Percentiles rank a stretch among this genome's conserved stretches.
These are phyloP conservation scores for Pachyuromys duprasi DNA, from an alignment of 2,797 vertebrate species.

Conservation along the genomic window DNA sequence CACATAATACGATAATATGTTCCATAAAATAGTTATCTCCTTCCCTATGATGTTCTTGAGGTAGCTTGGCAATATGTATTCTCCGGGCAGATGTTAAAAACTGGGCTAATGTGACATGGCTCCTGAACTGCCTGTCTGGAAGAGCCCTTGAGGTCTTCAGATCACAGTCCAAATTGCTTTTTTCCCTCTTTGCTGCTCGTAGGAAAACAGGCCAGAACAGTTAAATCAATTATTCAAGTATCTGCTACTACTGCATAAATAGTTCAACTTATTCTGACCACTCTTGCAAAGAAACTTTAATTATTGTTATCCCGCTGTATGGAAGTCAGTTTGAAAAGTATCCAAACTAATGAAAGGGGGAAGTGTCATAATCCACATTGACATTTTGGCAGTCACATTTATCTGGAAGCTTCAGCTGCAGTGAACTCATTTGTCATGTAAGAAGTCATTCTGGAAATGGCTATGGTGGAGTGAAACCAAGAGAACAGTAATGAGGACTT, in stretches of 20 bases:
- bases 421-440: not conserved
- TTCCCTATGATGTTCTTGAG: not conserved
- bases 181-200: not conserved
- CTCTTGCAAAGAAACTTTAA: not conserved
- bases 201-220: not conserved
- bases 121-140: not conserved
- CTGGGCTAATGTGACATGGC: not conserved
- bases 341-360: not conserved
- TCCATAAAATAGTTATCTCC: not conserved
- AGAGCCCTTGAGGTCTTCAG: not conserved
- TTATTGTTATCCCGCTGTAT: not conserved
- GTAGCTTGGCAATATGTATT: not conserved
- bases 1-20: not conserved
- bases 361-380: not conserved
- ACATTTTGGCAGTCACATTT: not conserved
- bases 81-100: not conserved
- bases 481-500: not conserved
- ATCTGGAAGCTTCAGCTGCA: not conserved
- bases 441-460: not conserved
- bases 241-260: not conserved
- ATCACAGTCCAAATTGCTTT: not conserved
- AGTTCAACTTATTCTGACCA: not conserved
- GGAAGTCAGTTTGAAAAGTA: not conserved
- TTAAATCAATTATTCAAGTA: not conserved
- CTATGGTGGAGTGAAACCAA: not conserved